These are phyloP conservation scores for Listronotus oregonensis DNA, from an alignment of 1,140 invertebrate genomes.

Conservation along the genomic window DNA sequence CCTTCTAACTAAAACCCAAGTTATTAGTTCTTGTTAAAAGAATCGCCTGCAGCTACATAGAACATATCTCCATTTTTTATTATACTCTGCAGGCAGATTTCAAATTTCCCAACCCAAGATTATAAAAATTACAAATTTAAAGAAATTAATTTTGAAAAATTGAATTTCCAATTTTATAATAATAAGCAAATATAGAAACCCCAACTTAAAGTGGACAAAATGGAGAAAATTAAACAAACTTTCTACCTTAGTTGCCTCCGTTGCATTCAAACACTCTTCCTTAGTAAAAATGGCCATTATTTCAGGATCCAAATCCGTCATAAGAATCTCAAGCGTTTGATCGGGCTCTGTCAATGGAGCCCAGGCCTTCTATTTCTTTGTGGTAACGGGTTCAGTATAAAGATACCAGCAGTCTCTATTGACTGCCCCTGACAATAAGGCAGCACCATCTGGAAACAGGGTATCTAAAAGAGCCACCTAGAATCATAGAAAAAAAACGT, in stretches of 20 bases:
- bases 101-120: no score
- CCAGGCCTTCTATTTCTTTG: slow-evolving; percentile 24
- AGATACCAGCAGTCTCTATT: slow-evolving; percentile 80
- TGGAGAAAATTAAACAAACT: background rate
- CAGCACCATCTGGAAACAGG: slow-evolving; percentile 87
- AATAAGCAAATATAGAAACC: no score
- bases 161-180: no score
- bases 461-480: slow-evolving; percentile 79
- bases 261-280: slow-evolving; percentile 73
- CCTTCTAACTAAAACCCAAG: no score
- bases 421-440: slow-evolving; percentile 86
- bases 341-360: slow-evolving; percentile 70
- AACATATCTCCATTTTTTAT: no score
- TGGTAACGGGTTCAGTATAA: slow-evolving; percentile 78
- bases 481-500: slow-evolving; percentile 7
- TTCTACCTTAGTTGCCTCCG: slow-evolving; percentile 82
- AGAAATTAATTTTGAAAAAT: no score
- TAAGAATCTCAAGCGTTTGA: slow-evolving; percentile 92
- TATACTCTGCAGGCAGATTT: no score
- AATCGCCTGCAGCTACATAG: no score
- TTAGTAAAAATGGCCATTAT: slow-evolving; percentile 92
- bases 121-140: no score
- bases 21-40: no score
- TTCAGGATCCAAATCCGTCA: slow-evolving; percentile 86
- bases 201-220: background rate